Percentiles rank a stretch among this genome's conserved stretches.
These are phyloP conservation scores for Hanleya hanleyi DNA, from an alignment of 2,888 invertebrate species.

Conservation along the genomic window DNA sequence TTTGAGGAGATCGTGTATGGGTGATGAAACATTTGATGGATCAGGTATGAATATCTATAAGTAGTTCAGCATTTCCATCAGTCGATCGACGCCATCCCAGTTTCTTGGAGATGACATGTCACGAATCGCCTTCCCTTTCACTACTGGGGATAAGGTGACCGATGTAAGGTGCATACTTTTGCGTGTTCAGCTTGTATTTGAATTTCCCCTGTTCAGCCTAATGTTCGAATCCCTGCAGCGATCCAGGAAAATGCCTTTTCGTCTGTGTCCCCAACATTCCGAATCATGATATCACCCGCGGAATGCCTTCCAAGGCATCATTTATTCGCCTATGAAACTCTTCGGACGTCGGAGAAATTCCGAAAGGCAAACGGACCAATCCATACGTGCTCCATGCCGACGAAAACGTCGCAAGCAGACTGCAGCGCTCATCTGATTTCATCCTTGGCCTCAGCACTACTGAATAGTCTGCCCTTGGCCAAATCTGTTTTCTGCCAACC, in stretches of 20 bases:
- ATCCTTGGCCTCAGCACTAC: constrained; percentile 21
- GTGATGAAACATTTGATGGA: constrained; percentile 24
- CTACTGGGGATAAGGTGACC: constrained; percentile 25
- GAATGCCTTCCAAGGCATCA: constrained; percentile 15
- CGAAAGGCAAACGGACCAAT: constrained; percentile 36
- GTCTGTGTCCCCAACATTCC: constrained; percentile 22
- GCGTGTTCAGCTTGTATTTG: constrained; percentile 19
- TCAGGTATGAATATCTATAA: constrained; percentile 31
- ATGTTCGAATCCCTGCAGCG: constrained; percentile 23
- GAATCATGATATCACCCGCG: constrained; percentile 32
- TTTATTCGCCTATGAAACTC: constrained; percentile 31
- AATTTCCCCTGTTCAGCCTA: constrained; percentile 26
- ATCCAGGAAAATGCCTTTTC: constrained; percentile 29
- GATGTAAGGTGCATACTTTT: constrained; percentile 23
- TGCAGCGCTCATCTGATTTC: constrained; percentile 29
- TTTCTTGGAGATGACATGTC: constrained; percentile 30
- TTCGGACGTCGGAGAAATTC: no score
- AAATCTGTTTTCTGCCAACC: no score
- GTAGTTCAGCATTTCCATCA: constrained; percentile 31
- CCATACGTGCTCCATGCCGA: constrained; percentile 42
- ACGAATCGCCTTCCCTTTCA: constrained; percentile 31
- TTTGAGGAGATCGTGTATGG: constrained; percentile 25
- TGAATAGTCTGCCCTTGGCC: constrained; percentile 4
- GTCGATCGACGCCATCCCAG: constrained; percentile 21
- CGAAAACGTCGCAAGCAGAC: constrained; percentile 37